Evolutionary conservation across 2,113 vertebrate genomes (phyloP).

Genomic region (Tympanuchus pallidicinctus): DNA sequence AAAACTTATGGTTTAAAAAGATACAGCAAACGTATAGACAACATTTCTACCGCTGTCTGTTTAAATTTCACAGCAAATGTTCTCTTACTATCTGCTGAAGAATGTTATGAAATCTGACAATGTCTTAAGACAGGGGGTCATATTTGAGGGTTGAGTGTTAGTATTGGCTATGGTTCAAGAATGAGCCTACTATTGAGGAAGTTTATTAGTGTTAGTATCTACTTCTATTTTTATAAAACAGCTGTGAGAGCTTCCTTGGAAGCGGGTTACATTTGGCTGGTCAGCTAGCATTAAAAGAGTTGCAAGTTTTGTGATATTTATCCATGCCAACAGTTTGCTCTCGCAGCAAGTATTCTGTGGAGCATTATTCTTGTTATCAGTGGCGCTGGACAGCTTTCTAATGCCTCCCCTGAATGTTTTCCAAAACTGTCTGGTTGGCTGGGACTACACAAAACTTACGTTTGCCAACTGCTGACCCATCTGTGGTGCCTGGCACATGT

Average conservation of each 20-base stretch:
- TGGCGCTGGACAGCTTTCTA: conserved; percentile 48
- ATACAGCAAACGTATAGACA: not conserved
- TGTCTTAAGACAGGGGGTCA: not conserved
- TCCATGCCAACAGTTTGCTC: not conserved
- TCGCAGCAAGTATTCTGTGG: not conserved
- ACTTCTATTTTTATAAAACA: not conserved
- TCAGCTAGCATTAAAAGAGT: not conserved
- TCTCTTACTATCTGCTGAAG: not conserved
- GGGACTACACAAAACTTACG: not conserved
- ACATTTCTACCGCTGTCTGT: not conserved
- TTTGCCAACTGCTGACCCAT: conserved; percentile 34
- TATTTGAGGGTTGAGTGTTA: not conserved
- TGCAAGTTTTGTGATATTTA: conserved; percentile 15
- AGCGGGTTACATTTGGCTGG: not conserved
- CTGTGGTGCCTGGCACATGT: not conserved
- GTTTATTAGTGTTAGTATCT: not conserved
- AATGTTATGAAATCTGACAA: not conserved
- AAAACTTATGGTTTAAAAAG: not conserved
- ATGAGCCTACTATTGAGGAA: not conserved
- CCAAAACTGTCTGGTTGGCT: conserved; percentile 8
- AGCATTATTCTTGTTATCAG: conserved; percentile 9
- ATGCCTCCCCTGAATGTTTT: not conserved
- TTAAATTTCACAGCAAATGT: not conserved
- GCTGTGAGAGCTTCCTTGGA: not conserved
- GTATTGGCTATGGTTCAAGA: not conserved